Base-by-base conservation (phyloP, 2,797 vertebrate species). In the Morelia viridis region DNA sequence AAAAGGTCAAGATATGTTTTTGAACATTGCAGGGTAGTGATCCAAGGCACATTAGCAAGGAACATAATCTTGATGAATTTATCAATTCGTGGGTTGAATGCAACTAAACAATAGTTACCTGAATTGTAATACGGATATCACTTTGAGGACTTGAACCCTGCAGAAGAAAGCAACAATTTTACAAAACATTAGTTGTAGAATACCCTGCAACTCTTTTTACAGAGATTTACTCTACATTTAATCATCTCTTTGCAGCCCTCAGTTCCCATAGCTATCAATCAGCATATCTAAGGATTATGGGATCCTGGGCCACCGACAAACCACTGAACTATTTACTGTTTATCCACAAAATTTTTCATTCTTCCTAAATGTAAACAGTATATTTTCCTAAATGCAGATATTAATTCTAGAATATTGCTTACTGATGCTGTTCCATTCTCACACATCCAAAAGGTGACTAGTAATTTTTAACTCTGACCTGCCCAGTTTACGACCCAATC, bases 101-200 rank as follows among this genome's bases (percentile, higher is more conserved):
- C 5, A 90, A 53, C 6, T 10, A 35, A 53, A 92, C 8, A 64
- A 26, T 28, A 46, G 15, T 87, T 92, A 92, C 92, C 92, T 92
- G 92, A 62, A 92, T 84, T 19, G 92, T 92, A 83, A 92, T 88
- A 12, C 92, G 89, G 68, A 92, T 24, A 19, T 50, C 85, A 58
- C 58, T 26, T 65, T 88, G 46, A 19, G 92, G 60, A 12, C 35
- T n/a, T 65, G 85, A 71, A 62, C 85, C 89, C 92, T 92, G 85
- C 57, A 26, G 57, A 19, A 61, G n/a, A 64, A 80, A 92, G 7
- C 1, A 71, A 85, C 7, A 76, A 56, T 62, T 90, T 76, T 12
- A 11, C n/a, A 71, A 68, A 35, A 13, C 26, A 12, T 11, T 12
- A 26, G n/a, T 17, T 56, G 13, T 62, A 83, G n/a, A 61, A 92